Percentiles rank a stretch among this genome's conserved stretches.
Evolutionary conservation across 2,113 vertebrate species (phyloP).

Genomic region (Ictalurus punctatus): DNA sequence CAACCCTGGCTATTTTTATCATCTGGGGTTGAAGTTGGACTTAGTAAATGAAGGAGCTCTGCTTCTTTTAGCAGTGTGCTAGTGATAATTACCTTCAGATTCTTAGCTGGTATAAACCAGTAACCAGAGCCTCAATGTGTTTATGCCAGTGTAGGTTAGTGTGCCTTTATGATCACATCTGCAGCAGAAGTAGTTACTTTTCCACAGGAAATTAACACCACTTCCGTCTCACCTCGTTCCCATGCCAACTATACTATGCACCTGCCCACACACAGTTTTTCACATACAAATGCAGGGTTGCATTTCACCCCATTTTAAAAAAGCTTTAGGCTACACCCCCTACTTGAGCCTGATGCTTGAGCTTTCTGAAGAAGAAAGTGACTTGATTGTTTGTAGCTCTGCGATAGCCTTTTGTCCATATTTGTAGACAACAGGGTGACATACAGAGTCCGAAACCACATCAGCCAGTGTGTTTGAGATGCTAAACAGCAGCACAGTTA

Average conservation of each 20-base stretch:
- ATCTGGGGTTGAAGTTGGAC: neutral
- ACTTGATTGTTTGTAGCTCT: neutral
- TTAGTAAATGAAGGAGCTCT: neutral
- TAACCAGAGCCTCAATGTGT: neutral
- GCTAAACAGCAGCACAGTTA: neutral
- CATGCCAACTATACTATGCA: neutral
- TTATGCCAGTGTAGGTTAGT: neutral
- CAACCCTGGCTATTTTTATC: neutral
- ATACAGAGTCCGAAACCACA: neutral
- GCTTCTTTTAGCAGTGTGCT: neutral
- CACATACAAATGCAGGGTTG: neutral
- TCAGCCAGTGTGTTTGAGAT: neutral
- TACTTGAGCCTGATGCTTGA: neutral
- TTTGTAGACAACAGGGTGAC: neutral
- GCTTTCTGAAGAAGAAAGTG: neutral
- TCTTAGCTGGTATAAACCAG: neutral
- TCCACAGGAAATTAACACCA: conserved; percentile 53
- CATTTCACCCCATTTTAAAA: neutral
- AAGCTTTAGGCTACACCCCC: neutral
- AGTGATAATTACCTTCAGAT: neutral
- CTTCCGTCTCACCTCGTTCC: conserved; percentile 39
- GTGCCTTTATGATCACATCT: conserved; percentile 17
- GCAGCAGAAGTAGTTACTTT: conserved; percentile 28
- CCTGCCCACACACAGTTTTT: neutral
- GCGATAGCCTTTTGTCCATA: neutral